Evolutionary conservation across 2,797 vertebrate genomes (phyloP).

Genomic region (Poeciliopsis turneri): DNA sequence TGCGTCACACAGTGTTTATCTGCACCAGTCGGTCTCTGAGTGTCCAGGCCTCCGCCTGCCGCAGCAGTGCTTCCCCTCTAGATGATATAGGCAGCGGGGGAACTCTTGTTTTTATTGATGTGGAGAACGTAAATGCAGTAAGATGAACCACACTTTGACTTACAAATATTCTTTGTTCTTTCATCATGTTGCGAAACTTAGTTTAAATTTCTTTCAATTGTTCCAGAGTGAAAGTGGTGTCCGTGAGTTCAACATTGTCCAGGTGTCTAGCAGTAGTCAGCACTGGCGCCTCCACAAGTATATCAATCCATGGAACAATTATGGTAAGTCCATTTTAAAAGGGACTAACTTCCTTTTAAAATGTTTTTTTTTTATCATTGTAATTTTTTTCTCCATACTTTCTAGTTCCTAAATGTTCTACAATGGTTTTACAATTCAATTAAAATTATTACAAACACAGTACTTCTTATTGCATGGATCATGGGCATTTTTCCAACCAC

Average conservation of each 20-base stretch:
- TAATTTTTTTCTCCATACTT: neutral
- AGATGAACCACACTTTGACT: conserved; percentile 57
- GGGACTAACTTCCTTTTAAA: too few species aligned
- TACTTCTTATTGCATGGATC: neutral
- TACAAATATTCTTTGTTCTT: neutral
- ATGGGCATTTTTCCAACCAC: neutral
- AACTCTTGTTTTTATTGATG: conserved; percentile 92
- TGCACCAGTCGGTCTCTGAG: conserved; percentile 95
- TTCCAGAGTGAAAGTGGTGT: conserved; percentile 91
- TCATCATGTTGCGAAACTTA: neutral
- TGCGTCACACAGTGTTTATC: conserved; percentile 95
- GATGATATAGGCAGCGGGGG: conserved; percentile 80
- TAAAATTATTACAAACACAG: neutral
- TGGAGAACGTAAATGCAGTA: conserved; percentile 95
- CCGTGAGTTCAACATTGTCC: conserved; percentile 95
- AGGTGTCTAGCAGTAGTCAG: conserved; percentile 94
- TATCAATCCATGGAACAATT: conserved; percentile 89
- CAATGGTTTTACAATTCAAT: neutral
- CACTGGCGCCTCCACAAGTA: conserved; percentile 92
- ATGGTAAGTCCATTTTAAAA: conserved; percentile 80
- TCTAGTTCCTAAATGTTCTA: neutral
- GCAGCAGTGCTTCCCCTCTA: conserved; percentile 86
- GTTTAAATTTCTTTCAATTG: neutral
- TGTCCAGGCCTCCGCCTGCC: conserved; percentile 87
- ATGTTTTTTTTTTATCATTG: neutral